A percentile compares a stretch with the other conserved stretches of the same genome.
Evolutionary conservation across 2,113 vertebrate genomes (phyloP).

Genomic region (Muntiacus reevesi): DNA sequence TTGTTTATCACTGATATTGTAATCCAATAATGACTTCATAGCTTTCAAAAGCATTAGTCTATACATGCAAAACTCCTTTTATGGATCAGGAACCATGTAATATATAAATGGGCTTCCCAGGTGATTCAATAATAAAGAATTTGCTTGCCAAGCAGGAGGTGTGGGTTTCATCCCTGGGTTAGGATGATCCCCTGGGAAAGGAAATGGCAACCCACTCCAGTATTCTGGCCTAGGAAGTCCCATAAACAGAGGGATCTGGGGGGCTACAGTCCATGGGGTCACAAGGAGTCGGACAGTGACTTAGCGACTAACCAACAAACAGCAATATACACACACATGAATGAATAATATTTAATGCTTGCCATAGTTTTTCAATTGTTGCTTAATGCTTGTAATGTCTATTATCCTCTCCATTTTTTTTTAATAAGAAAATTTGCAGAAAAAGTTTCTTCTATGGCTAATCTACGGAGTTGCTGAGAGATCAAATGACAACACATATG

Average conservation of each 20-base stretch:
- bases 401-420: background rate
- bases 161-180: background rate
- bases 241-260: background rate
- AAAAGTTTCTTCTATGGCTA: background rate
- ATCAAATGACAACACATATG: background rate
- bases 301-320: background rate
- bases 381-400: background rate
- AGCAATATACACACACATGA: background rate
- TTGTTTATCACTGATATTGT: background rate
- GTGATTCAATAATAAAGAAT: background rate
- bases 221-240: background rate
- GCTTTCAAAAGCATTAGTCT: background rate
- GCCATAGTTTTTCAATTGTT: background rate
- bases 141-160: background rate
- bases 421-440: background rate
- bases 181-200: background rate
- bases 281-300: background rate
- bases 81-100: background rate
- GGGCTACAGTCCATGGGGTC: background rate
- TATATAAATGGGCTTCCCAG: background rate
- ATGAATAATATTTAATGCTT: background rate
- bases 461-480: background rate
- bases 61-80: background rate
- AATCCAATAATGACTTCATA: background rate
- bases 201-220: background rate